phyloP scores from a whole-genome alignment of 2,888 invertebrate species.

The Iselma pallidipennis region DNA sequence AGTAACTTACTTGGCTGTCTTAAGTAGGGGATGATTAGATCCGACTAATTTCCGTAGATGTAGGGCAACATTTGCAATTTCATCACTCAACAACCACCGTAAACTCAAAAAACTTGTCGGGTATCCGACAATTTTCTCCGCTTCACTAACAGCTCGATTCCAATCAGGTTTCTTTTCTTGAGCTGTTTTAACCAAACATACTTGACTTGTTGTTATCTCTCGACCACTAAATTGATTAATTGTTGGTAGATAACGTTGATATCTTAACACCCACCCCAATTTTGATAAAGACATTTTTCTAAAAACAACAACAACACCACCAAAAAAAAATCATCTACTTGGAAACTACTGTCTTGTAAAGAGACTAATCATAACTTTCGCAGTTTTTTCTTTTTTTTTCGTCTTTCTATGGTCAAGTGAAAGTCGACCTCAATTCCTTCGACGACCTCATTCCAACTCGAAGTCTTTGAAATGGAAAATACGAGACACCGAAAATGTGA shows the following conservation, averaged over 20 bases:
- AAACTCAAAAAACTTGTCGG: slow-evolving; percentile 92
- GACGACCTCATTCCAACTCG: slow-evolving; percentile 13
- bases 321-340: no score
- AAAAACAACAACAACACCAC: background rate
- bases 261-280: slow-evolving; percentile 4
- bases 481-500: background rate
- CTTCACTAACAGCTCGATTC: slow-evolving; percentile 70
- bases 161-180: slow-evolving; percentile 27
- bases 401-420: slow-evolving; percentile 12
- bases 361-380: background rate
- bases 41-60: slow-evolving; percentile 90
- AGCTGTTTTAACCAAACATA: slow-evolving; percentile 11
- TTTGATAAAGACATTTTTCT: slow-evolving; percentile 20
- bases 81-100: slow-evolving; percentile 92
- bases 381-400: slow-evolving; percentile 10
- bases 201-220: slow-evolving; percentile 4
- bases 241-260: slow-evolving; percentile 5
- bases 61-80: slow-evolving; percentile 90
- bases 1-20: slow-evolving; percentile 83
- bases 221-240: background rate
- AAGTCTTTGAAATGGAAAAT: background rate
- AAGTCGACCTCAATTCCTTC: slow-evolving; percentile 20
- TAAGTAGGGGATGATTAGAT: slow-evolving; percentile 89
- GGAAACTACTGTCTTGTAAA: background rate
- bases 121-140: slow-evolving; percentile 95